phyloP scores from a whole-genome alignment of 2,888 invertebrate genomes.

The Dromius quadrimaculatus region DNA sequence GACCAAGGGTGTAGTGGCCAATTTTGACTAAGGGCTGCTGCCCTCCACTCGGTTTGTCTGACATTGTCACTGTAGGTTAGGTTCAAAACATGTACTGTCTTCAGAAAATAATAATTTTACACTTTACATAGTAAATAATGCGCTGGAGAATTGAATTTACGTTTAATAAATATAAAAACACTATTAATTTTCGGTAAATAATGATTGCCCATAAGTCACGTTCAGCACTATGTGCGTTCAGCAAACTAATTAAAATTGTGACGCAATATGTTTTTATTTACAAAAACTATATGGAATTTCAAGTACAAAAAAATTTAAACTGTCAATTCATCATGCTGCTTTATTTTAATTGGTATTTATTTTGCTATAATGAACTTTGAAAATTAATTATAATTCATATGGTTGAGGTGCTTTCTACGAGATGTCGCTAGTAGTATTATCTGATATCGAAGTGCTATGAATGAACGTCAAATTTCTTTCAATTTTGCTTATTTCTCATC shows the following conservation, averaged over 20 bases:
- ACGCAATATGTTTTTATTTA: slow-evolving; percentile 10
- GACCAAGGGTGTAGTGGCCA: slow-evolving; percentile 96
- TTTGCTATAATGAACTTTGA: background rate
- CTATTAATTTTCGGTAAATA: slow-evolving; percentile 20
- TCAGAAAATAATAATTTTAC: background rate
- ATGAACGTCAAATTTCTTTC: too few relatives aligned
- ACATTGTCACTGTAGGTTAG: slow-evolving; percentile 49
- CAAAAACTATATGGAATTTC: background rate
- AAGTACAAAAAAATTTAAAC: background rate
- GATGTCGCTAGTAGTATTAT: too few relatives aligned
- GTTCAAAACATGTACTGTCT: slow-evolving; percentile 32
- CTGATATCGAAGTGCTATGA: too few relatives aligned
- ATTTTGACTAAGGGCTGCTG: slow-evolving; percentile 90
- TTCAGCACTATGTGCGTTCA: slow-evolving; percentile 44
- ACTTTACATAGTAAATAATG: slow-evolving; percentile 13
- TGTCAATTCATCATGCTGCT: too few relatives aligned
- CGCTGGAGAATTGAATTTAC: background rate
- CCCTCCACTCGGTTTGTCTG: slow-evolving; percentile 54
- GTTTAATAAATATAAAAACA: slow-evolving; percentile 19
- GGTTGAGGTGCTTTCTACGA: too few relatives aligned
- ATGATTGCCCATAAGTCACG: slow-evolving; percentile 23
- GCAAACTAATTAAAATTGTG: slow-evolving; percentile 26
- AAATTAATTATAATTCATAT: too few relatives aligned
- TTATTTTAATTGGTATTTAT: too few relatives aligned
- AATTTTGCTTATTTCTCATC: too few relatives aligned